These are phyloP conservation scores for Artibeus jamaicensis DNA, from an alignment of 2,797 vertebrate species.

Conservation along the genomic window DNA sequence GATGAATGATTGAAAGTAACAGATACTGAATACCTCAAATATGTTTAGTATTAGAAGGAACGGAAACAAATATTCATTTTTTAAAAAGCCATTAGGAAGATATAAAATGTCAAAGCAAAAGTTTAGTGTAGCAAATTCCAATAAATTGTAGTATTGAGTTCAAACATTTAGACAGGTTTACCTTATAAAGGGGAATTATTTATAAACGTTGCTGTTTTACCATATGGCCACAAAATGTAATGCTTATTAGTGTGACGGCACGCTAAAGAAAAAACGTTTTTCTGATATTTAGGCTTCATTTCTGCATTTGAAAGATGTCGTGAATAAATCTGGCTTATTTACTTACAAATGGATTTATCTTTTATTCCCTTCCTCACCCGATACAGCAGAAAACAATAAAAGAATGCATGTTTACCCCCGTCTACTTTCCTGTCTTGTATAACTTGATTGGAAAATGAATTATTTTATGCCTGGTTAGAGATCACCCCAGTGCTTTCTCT, in stretches of 20 bases:
- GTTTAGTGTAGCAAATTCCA: not conserved
- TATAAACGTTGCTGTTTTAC: not conserved
- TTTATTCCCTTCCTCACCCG: not conserved
- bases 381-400: not conserved
- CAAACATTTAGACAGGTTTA: not conserved
- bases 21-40: not conserved
- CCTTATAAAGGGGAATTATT: constrained; percentile 5
- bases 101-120: not conserved
- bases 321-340: constrained; percentile 6
- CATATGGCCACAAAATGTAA: not conserved
- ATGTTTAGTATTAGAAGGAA: not conserved
- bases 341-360: not conserved
- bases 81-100: not conserved
- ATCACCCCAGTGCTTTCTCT: not conserved
- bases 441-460: constrained; percentile 35
- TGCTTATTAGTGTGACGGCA: not conserved
- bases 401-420: not conserved
- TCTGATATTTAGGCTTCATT: not conserved
- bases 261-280: not conserved
- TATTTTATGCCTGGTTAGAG: not conserved
- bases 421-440: not conserved
- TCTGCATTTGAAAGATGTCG: not conserved
- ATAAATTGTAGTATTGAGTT: not conserved
- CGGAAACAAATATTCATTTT: not conserved
- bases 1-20: not conserved